These are phyloP conservation scores for Xerus inauris DNA, from an alignment of 2,113 vertebrate genomes.

Conservation along the genomic window DNA sequence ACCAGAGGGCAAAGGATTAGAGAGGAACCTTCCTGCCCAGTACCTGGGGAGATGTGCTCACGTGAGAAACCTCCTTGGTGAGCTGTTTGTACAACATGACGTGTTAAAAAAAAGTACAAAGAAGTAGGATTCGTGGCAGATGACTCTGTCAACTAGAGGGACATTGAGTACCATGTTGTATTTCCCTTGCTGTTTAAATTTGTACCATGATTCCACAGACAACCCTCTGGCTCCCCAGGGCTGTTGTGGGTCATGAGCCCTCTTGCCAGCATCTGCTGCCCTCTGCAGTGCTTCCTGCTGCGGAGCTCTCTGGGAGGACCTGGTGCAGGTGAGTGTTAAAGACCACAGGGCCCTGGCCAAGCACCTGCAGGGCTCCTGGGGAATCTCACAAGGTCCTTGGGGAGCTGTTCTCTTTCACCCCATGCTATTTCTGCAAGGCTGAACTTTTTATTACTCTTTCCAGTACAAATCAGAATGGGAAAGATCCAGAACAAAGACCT, in stretches of 20 bases:
- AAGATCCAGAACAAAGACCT: not conserved
- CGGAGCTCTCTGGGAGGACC: rapidly evolving
- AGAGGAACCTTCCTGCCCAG: too few relatives aligned
- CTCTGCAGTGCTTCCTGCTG: rapidly evolving
- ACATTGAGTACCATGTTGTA: rapidly evolving
- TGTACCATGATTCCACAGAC: rapidly evolving
- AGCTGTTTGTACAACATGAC: not conserved
- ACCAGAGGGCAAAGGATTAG: too few relatives aligned
- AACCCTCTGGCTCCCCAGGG: not conserved
- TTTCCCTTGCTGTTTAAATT: not conserved
- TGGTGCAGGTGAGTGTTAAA: not conserved
- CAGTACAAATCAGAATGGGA: not conserved
- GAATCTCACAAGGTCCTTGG: not conserved
- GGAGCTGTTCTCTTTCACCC: not conserved
- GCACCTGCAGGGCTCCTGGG: rapidly evolving
- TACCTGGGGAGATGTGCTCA: not conserved
- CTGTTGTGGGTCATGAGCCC: rapidly evolving
- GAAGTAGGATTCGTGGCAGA: not conserved
- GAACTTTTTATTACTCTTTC: too few relatives aligned
- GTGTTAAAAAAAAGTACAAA: not conserved
- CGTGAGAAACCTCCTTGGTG: not conserved
- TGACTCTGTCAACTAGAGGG: not conserved
- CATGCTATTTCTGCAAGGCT: not conserved
- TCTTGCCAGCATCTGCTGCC: rapidly evolving
- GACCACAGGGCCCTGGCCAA: not conserved